Evolutionary conservation across 2,888 invertebrate genomes (phyloP), one percentile per base, ranked within the genome.

Genomic region (Loripinus fragilis): DNA sequence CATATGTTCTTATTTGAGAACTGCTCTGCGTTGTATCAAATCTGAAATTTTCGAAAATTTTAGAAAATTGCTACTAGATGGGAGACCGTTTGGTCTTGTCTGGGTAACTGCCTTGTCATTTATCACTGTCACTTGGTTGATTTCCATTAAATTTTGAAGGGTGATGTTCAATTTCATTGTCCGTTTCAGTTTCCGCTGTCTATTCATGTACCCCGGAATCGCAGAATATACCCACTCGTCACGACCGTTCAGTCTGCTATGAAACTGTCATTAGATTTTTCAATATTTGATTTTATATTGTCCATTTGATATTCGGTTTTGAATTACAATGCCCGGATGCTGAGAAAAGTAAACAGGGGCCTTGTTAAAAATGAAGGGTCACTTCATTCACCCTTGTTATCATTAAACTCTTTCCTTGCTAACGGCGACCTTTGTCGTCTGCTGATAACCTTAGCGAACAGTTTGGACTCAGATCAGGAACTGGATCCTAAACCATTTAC

Each of bases 211-310:
- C 55, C 2, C 15, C 23, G 25, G 23, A 23, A 23, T 55, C 55
- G 55, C 25, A 28, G 55, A 55, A 55, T 25, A 2, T 55, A 55
- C 25, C n/a, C n/a, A 28, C 15, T 25, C 23, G 23, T 28, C 8
- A 25, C 25, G 23, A 8, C 55, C 55, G 15, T n/a, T 55, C 12
- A 23, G 25, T n/a, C 28, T 5, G 15, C 15, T 25, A 5, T 55
- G 23, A 55, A 55, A 25, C 23, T 55, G 25, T 23, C 23, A 55
- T 55, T 55, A 8, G n/a, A 55, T 55, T 28, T 15, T 25, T 28
- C 55, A 55, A 55, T 55, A 55, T 55, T 55, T 55, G 55, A 55
- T 55, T 55, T 55, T 55, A 55, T 28, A 55, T 55, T 55, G 55
- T 55, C 55, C 55, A 55, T 55, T 55, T 55, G 55, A 55, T 55